phyloP scores from a whole-genome alignment of 2,888 invertebrate species.

The Erynnis tages region DNA sequence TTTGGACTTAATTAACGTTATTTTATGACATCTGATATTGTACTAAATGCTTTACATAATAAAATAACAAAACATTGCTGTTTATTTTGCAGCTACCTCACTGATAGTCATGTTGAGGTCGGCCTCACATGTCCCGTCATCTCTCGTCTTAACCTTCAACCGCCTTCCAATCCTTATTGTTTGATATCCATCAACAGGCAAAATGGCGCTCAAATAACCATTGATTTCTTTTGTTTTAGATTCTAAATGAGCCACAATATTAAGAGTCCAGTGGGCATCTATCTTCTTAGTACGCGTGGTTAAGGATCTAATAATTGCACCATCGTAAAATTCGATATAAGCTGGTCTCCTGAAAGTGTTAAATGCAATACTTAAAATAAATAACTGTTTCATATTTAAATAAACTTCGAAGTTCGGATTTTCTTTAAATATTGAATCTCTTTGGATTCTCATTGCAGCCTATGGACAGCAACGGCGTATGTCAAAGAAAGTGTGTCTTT shows the following conservation, averaged over 20 bases:
- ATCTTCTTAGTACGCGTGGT: constrained; percentile 61
- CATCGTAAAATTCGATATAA: constrained; percentile 84
- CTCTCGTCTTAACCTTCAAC: constrained; percentile 41
- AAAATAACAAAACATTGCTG: too few relatives aligned
- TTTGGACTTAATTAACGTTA: too few relatives aligned
- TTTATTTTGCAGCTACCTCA: constrained; percentile 45
- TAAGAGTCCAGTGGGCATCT: constrained; percentile 46
- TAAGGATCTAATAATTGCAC: constrained; percentile 83
- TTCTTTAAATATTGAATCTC: too few relatives aligned
- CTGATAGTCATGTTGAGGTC: constrained; percentile 56
- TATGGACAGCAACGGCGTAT: too few relatives aligned
- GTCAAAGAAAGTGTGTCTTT: too few relatives aligned
- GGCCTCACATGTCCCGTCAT: constrained; percentile 54
- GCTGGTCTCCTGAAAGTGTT: constrained; percentile 83
- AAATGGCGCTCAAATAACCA: constrained; percentile 52
- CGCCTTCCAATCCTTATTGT: constrained; percentile 46
- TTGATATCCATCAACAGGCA: constrained; percentile 56
- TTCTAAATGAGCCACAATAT: constrained; percentile 50
- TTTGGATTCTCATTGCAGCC: too few relatives aligned
- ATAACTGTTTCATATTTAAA: constrained; percentile 32
- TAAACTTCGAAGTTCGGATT: too few relatives aligned
- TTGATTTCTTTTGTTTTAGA: constrained; percentile 44
- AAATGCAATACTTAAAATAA: neutral
- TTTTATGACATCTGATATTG: too few relatives aligned
- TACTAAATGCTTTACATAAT: too few relatives aligned